Conservation (phyloP, 2,113 vertebrate genomes). For the Cynopterus brachyotis region DNA sequence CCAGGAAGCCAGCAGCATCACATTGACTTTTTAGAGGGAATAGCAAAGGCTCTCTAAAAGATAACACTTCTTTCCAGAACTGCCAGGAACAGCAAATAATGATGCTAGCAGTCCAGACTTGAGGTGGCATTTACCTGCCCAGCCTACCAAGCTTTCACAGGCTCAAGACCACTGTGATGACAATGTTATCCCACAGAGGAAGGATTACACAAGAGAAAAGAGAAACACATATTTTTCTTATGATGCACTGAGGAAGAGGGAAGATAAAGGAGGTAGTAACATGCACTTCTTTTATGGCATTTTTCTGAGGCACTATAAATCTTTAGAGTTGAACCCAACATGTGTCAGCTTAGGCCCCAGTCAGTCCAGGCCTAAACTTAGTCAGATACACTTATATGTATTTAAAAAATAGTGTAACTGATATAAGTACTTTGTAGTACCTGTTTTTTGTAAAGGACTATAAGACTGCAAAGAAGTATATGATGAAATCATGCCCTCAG, state of each 20-base stretch:
- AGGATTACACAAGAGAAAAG: background rate
- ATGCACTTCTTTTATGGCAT: background rate
- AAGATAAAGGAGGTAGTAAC: background rate
- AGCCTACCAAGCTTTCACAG: background rate
- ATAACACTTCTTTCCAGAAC: background rate
- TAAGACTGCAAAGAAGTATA: background rate
- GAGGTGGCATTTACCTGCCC: too few relatives aligned
- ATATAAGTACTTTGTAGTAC: background rate
- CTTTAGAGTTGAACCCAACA: background rate
- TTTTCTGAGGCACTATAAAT: background rate
- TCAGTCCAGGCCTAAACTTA: background rate
- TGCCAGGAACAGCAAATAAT: background rate
- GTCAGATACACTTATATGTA: background rate
- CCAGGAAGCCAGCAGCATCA: background rate
- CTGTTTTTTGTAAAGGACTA: background rate
- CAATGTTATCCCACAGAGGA: background rate
- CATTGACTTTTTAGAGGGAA: background rate
- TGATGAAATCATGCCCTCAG: background rate
- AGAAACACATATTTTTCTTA: background rate
- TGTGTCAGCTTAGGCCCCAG: background rate
- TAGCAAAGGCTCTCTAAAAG: background rate
- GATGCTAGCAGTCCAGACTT: background rate
- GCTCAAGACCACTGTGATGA: background rate
- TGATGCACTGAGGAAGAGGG: background rate
- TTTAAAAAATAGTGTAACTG: background rate